Evolutionary conservation across 2,113 vertebrate species (phyloP), one percentile per base, ranked within the genome.

Genomic region (Emydocephalus ijimae): DNA sequence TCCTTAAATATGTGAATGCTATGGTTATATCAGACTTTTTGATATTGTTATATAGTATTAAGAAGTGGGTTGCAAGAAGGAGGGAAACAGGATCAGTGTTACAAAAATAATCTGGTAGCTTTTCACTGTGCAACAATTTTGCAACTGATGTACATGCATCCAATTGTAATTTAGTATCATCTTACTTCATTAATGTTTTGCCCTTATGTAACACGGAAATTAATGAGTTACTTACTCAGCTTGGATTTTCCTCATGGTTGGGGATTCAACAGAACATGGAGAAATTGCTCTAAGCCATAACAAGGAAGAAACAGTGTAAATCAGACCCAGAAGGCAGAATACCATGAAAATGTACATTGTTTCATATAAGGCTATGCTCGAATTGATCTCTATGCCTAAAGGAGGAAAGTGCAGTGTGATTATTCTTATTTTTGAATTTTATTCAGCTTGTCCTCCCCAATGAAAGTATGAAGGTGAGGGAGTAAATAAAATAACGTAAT

Each of bases 141-240:
- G 59, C 64, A 1, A 69, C 64, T 8, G 43, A 11, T 23, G 14
- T 50, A 90, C 10, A 74, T 81, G 74, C 18, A 7, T 26, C 43
- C 5, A 50, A 61, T 4, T 57, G 23, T 29, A 15, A 11, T 89
- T 61, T 59, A 21, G 14, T 50, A 61, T 24, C 18, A 50, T 29
- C 1, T 50, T 9, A 3, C 55, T 69, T 69, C 48, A 52, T n/a
- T 34, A 90, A 69, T 74, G 45, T 57, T 85, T 55, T 45, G 90
- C 26, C 48, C 12, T n/a, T 87, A 29, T 55, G 24, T 57, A 50
- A 91, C 20, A 24, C 18, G 5, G 20, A 57, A 85, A 59, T 8
- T 43, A 86, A 90, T 90, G 86, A 91, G 29, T 61, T 90, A 97
- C 99, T 98, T 98, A 99, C 99, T 98, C 98, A 93, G 97, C 95